A percentile compares a stretch with the other conserved stretches of the same genome.
These are phyloP conservation scores for Setophaga coronata DNA, from an alignment of 2,113 vertebrate species.

Conservation along the genomic window DNA sequence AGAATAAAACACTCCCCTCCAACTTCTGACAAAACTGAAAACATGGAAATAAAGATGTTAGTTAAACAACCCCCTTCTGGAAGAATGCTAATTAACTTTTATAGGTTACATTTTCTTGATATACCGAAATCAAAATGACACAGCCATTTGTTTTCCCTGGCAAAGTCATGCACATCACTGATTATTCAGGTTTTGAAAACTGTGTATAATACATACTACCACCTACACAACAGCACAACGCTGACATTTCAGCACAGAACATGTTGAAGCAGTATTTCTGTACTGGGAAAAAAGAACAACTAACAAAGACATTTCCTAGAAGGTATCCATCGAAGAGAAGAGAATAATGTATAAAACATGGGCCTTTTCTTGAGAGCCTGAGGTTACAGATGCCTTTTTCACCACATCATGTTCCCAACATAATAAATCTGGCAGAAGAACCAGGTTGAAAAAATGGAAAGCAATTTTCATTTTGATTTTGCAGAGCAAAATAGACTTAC, in stretches of 20 bases:
- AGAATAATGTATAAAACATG: constrained; percentile 61
- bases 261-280: constrained; percentile 57
- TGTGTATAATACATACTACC: constrained; percentile 67
- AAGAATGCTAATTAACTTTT: constrained; percentile 68
- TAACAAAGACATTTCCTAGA: constrained; percentile 64
- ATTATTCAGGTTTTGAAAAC: constrained; percentile 67
- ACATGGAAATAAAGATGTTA: constrained; percentile 56
- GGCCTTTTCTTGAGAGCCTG: constrained; percentile 47
- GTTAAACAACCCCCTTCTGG: constrained; percentile 55
- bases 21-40: constrained; percentile 59
- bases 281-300: constrained; percentile 56
- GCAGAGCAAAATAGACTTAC: background rate
- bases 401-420: constrained; percentile 47
- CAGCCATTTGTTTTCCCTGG: constrained; percentile 70
- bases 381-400: constrained; percentile 66
- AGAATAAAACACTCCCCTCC: constrained; percentile 37
- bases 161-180: constrained; percentile 65
- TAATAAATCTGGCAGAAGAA: constrained; percentile 38
- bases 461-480: constrained; percentile 1
- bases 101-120: constrained; percentile 65
- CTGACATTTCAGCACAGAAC: constrained; percentile 66
- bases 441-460: constrained; percentile 38
- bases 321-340: constrained; percentile 42
- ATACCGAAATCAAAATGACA: constrained; percentile 65
- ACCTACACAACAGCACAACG: constrained; percentile 67